These are phyloP conservation scores for Bothrops jararaca DNA, from an alignment of 2,113 vertebrate genomes.

Conservation along the genomic window DNA sequence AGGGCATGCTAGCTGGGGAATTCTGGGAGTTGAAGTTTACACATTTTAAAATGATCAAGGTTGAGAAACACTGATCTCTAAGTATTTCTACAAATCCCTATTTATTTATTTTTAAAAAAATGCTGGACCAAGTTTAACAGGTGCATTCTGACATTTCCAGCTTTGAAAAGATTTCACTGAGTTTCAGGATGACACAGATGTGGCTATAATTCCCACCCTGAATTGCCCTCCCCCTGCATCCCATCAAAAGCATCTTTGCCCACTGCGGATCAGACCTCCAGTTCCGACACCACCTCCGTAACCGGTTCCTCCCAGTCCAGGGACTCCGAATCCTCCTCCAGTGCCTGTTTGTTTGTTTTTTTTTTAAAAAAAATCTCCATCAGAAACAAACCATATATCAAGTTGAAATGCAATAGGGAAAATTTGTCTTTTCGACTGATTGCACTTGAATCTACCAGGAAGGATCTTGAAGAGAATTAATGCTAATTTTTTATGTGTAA, in stretches of 20 bases:
- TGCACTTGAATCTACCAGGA: background rate
- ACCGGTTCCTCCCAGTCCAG: background rate
- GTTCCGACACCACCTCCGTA: background rate
- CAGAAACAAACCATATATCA: background rate
- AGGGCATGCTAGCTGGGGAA: background rate
- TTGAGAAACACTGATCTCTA: background rate
- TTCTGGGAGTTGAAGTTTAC: background rate
- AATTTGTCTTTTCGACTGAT: background rate
- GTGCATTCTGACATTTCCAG: background rate
- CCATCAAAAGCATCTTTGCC: background rate
- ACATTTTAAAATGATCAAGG: background rate
- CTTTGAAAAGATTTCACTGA: background rate
- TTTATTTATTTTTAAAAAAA: background rate
- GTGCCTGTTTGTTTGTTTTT: background rate
- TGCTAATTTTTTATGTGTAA: background rate
- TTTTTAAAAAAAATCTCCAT: background rate
- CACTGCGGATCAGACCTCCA: background rate
- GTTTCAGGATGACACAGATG: background rate
- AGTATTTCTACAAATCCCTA: background rate
- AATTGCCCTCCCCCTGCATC: background rate
- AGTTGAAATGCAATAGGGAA: background rate
- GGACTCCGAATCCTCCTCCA: background rate
- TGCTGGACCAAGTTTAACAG: background rate
- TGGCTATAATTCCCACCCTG: background rate
- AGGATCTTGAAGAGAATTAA: background rate